Percentiles rank a stretch among this genome's conserved stretches.
phyloP scores from a whole-genome alignment of 2,113 vertebrate genomes.

The Riparia riparia region DNA sequence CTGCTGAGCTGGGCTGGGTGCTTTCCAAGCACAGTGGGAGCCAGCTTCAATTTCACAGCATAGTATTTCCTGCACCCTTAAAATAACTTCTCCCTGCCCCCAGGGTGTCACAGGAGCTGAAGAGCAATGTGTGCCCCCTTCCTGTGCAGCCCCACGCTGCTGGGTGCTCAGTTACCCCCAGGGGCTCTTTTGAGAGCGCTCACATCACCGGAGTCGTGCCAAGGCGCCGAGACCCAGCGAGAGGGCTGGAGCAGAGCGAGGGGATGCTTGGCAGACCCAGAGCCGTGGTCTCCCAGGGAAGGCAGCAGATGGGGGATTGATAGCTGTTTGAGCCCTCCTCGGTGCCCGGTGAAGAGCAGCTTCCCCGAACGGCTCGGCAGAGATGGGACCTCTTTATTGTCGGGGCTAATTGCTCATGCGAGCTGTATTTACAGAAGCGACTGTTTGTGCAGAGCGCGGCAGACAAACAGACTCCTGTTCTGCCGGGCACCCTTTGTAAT shows the following conservation, averaged over 20 bases:
- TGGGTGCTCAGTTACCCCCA: neutral
- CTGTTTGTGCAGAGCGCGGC: conserved; percentile 25
- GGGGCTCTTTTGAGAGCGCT: neutral
- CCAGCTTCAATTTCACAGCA: conserved; percentile 33
- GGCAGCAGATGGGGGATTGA: neutral
- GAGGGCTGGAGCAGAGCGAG: neutral
- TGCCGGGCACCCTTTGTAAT: conserved; percentile 50
- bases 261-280: neutral
- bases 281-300: neutral
- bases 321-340: neutral
- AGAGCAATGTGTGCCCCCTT: neutral
- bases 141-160: neutral
- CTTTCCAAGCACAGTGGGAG: conserved; percentile 20
- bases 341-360: neutral
- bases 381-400: conserved; percentile 2
- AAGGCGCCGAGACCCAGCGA: neutral
- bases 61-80: conserved; percentile 29
- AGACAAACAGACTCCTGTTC: conserved; percentile 68
- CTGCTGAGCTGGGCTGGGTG: conserved; percentile 33
- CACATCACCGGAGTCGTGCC: rapidly evolving
- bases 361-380: neutral
- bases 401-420: conserved; percentile 46
- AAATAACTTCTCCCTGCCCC: conserved; percentile 54
- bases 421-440: conserved; percentile 54
- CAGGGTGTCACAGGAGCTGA: neutral